Evolutionary conservation across 1,140 invertebrate species (phyloP).

Genomic region (Neodiprion fabricii): DNA sequence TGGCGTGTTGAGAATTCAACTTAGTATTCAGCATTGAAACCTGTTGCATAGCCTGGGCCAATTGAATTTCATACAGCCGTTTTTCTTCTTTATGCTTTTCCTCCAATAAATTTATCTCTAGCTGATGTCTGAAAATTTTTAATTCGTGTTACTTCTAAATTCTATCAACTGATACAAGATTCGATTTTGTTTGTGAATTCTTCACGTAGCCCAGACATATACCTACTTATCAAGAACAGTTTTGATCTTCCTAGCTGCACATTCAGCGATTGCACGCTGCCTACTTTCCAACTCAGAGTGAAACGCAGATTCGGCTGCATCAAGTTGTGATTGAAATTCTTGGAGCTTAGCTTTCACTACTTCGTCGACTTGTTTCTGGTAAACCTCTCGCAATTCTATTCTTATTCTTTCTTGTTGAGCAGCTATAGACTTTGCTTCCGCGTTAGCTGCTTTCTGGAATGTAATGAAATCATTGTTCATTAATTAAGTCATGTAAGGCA

Average conservation of each 20-base stretch:
- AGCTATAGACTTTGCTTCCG: slow-evolving; percentile 62
- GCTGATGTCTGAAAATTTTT: slow-evolving; percentile 66
- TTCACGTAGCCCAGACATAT: slow-evolving; percentile 17
- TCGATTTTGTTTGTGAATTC: background rate
- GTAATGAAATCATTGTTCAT: background rate
- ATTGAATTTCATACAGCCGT: slow-evolving; percentile 70
- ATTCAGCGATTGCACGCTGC: slow-evolving; percentile 71
- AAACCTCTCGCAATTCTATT: slow-evolving; percentile 73
- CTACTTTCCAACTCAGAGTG: slow-evolving; percentile 70
- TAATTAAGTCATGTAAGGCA: background rate
- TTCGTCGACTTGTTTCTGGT: slow-evolving; percentile 80
- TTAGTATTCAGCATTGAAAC: slow-evolving; percentile 68
- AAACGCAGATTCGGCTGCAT: slow-evolving; percentile 69
- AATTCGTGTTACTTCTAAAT: slow-evolving; percentile 14
- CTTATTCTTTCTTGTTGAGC: slow-evolving; percentile 71
- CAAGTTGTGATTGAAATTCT: slow-evolving; percentile 79
- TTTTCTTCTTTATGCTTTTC: slow-evolving; percentile 80
- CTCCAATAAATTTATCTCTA: slow-evolving; percentile 77
- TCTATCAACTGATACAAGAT: background rate
- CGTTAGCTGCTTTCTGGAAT: slow-evolving; percentile 61
- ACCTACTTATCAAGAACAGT: slow-evolving; percentile 76
- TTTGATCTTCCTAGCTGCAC: slow-evolving; percentile 73
- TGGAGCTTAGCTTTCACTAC: slow-evolving; percentile 77
- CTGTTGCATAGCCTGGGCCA: slow-evolving; percentile 71
- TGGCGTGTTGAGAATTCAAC: slow-evolving; percentile 62